These are phyloP conservation scores for Charanyca ferruginea DNA, from an alignment of 2,888 invertebrate species.

Conservation along the genomic window DNA sequence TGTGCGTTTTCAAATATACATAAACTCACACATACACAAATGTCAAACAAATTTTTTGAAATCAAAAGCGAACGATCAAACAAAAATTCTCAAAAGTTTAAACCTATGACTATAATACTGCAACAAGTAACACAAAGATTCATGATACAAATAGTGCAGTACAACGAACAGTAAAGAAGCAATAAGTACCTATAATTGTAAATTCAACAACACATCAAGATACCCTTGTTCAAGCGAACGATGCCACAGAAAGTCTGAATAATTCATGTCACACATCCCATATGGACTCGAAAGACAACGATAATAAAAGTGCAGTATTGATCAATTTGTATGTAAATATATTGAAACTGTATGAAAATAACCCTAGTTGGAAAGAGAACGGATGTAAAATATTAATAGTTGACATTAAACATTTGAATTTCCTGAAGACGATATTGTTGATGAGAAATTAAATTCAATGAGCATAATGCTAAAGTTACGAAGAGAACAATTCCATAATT, in stretches of 20 bases:
- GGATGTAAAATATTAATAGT: slow-evolving; percentile 8
- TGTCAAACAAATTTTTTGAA: too few relatives aligned
- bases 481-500: too few relatives aligned
- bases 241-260: slow-evolving; percentile 70
- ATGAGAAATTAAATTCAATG: slow-evolving; percentile 4
- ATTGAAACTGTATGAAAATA: slow-evolving; percentile 39
- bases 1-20: too few relatives aligned
- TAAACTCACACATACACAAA: too few relatives aligned
- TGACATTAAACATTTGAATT: slow-evolving; percentile 1
- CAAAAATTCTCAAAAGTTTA: neutral
- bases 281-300: slow-evolving; percentile 52
- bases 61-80: neutral
- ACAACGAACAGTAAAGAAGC: slow-evolving; percentile 70
- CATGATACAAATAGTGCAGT: slow-evolving; percentile 64
- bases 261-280: slow-evolving; percentile 71
- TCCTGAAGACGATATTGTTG: slow-evolving; percentile 9
- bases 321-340: slow-evolving; percentile 63
- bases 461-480: neutral
- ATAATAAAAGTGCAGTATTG: slow-evolving; percentile 64
- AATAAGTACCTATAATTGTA: slow-evolving; percentile 67
- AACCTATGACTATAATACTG: neutral
- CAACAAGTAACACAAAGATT: slow-evolving; percentile 59
- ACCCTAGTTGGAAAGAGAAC: slow-evolving; percentile 41
- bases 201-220: slow-evolving; percentile 65
- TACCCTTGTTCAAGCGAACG: slow-evolving; percentile 72